A percentile compares a stretch with the other conserved stretches of the same genome.
These are phyloP conservation scores for Tupaia chinensis DNA, from an alignment of 2,113 vertebrate species.

Conservation along the genomic window DNA sequence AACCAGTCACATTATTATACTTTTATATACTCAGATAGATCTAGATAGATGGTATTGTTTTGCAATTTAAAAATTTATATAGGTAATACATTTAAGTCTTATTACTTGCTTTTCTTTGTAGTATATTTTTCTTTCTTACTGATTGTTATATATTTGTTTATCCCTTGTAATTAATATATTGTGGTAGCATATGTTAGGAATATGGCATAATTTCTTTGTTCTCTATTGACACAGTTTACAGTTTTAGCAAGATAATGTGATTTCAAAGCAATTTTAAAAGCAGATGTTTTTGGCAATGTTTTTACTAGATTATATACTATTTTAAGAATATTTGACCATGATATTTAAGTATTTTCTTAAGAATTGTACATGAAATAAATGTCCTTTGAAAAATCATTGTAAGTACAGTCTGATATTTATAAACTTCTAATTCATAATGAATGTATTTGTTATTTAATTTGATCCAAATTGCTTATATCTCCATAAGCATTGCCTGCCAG, in stretches of 20 bases:
- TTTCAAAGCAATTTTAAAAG: conserved; percentile 53
- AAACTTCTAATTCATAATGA: conserved; percentile 57
- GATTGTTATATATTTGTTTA: background rate
- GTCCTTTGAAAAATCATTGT: conserved; percentile 6
- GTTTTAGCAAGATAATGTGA: conserved; percentile 48
- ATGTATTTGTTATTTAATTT: conserved; percentile 57
- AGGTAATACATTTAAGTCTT: background rate
- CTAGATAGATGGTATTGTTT: conserved; percentile 13
- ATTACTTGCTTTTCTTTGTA: conserved; percentile 9
- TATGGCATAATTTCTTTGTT: conserved; percentile 51
- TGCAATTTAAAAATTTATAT: background rate
- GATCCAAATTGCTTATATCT: conserved; percentile 16
- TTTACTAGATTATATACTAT: background rate
- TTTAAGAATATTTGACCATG: conserved; percentile 33
- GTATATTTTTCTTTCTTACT: background rate
- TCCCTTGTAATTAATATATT: conserved; percentile 3
- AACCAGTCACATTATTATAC: conserved; percentile 43
- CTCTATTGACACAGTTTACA: background rate
- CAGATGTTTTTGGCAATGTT: conserved; percentile 46
- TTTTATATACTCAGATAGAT: background rate
- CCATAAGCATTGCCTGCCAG: conserved; percentile 47
- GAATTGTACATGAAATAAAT: conserved; percentile 6
- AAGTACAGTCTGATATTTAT: conserved; percentile 48
- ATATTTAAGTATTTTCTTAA: conserved; percentile 48
- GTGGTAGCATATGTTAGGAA: background rate